Evolutionary conservation across 2,797 vertebrate species (phyloP), one percentile per base, ranked within the genome.

Genomic region (Eospalax fontanierii): DNA sequence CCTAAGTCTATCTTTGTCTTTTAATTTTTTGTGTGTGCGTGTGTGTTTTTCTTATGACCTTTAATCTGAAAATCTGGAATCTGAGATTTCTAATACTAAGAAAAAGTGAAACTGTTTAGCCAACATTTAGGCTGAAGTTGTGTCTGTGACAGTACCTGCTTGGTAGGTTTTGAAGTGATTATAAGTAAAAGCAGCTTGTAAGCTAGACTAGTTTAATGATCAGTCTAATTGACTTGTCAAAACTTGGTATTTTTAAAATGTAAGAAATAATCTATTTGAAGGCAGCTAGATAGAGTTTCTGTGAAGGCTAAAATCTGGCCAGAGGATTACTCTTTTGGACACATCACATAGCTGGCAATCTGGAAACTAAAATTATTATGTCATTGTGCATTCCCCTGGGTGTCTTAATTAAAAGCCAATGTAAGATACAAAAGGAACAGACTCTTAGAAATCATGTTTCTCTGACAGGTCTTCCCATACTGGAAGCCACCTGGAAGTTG

Each of bases 371-470:
- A 86, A 90, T 30, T 86, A 50, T 38, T 38, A 33, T 54, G 80
- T 92, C 16, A n/a, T 38, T 71, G 1, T 78, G 46, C 85, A 97
- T 98, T 89, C 96, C 94, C 96, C 95, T 96, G 85, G 93, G 84
- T 95, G 87, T 94, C 96, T 96, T 98, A 98, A 98, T 98, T 98
- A 97, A 98, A 96, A 97, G 70, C 70, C 91, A 96, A 93, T 97
- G 38, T 50, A 79, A 97, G 92, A 96, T 98, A 97, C 88, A 97
- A 96, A 82, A 95, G 97, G 90, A 71, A 95, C 79, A 95, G 76
- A 86, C 97, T 97, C 89, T 96, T 97, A 95, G 82, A 97, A 98
- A 97, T 98, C 83, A 11, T 87, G 95, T 96, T 98, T 97, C 84
- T 91, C 82, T 96, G 95, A 96, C 89, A 95, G 82, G 94, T 94